phyloP scores from a whole-genome alignment of 2,113 vertebrate genomes.

The Nanorana parkeri region DNA sequence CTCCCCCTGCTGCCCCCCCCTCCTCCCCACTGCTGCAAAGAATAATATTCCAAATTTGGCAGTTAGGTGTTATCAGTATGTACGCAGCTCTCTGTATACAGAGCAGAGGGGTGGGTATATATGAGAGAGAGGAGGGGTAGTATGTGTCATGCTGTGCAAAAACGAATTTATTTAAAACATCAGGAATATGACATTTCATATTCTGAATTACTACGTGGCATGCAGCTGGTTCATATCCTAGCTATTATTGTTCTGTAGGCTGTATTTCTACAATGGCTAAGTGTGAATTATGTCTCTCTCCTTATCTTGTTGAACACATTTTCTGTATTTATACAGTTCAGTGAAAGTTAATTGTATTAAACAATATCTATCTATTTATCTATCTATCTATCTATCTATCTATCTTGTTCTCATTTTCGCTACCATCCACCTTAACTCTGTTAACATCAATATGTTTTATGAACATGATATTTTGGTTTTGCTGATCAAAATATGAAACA shows the following conservation, averaged over 20 bases:
- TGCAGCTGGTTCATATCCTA: neutral
- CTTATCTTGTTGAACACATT: too few relatives aligned
- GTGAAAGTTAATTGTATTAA: too few relatives aligned
- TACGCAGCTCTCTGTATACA: neutral
- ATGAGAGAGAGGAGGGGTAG: neutral
- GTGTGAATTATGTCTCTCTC: too few relatives aligned
- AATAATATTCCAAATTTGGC: neutral
- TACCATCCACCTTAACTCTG: too few relatives aligned
- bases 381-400: neutral
- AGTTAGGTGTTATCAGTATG: neutral
- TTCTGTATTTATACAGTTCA: too few relatives aligned
- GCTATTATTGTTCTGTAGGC: too few relatives aligned
- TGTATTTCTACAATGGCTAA: too few relatives aligned
- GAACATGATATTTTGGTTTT: too few relatives aligned
- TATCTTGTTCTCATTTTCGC: too few relatives aligned
- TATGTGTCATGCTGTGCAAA: slow-evolving; percentile 5
- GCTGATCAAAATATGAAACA: too few relatives aligned
- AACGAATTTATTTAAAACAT: neutral
- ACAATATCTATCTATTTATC: too few relatives aligned
- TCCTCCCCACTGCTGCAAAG: neutral
- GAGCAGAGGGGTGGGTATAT: neutral
- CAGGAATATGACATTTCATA: slow-evolving; percentile 11
- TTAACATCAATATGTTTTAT: too few relatives aligned
- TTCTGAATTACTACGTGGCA: slow-evolving; percentile 6
- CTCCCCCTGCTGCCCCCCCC: neutral